Evolutionary conservation across 2,888 invertebrate genomes (phyloP), one percentile per base, ranked within the genome.

Genomic region (Diadegma fenestrale): DNA sequence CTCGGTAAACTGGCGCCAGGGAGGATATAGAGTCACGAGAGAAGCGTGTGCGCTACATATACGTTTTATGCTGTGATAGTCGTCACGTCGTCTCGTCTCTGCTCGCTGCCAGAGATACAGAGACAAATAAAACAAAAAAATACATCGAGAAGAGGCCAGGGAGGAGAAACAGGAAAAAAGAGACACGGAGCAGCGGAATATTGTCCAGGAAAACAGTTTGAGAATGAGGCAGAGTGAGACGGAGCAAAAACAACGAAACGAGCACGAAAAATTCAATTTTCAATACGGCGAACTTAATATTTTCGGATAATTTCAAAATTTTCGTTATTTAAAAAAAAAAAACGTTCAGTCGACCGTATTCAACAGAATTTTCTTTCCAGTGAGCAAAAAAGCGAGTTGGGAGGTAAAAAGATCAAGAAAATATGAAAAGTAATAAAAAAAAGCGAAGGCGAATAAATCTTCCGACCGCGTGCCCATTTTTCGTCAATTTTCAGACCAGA

Each of bases 1-100:
- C 71, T 80, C 76, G 64, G 64, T 58, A 69, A 66, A 80, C 82
- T 86, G 86, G 86, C 86, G 86, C 86, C 86, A 86, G 80, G 30
- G 82, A 84, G 84, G 80, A 80, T 80, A 80, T 45, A 69, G 58
- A 69, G 76, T 80, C 84, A 33, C 82, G 58, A 84, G 84, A 69
- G 69, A 54, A 78, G 84, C 77, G 71, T 80, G 78, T 80, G 78
- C 58, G 37, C 33, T 76, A 48, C 61, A 61, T 48, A 26, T 72
- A 37, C 54, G 19, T 30, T 71, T 41, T 54, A 30, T 64, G 19
- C 63, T 69, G 77, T 43, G 82, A 82, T 77, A 82, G 71, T 84
- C 84, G 84, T 43, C 81, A 78, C 84, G 73, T 80, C 77, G 84
- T 77, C 58, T 80, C 80, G 71, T 48, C 71, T 41, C 80, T 26